Percentiles rank a stretch among this genome's conserved stretches.
phyloP scores from a whole-genome alignment of 2,113 vertebrate genomes.

The Sclerurus mexicanus region DNA sequence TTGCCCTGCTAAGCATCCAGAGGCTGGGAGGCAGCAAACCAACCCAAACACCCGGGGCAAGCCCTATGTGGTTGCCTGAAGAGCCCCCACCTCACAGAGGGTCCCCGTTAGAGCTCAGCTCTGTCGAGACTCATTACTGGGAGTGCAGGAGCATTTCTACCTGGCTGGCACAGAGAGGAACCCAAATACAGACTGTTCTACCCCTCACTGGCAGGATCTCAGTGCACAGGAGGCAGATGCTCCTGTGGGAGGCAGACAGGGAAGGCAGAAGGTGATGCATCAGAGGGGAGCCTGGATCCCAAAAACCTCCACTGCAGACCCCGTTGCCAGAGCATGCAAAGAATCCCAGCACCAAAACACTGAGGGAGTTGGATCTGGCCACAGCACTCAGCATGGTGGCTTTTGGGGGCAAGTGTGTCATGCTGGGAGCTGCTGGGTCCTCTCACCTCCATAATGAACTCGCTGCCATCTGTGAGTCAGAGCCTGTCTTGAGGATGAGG shows the following conservation, averaged over 20 bases:
- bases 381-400: background rate
- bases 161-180: background rate
- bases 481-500: background rate
- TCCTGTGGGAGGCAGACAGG: accelerated
- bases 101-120: background rate
- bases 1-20: background rate
- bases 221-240: accelerated
- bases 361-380: background rate
- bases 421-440: background rate
- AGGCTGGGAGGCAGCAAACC: background rate
- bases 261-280: background rate
- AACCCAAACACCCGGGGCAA: accelerated
- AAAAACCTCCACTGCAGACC: background rate
- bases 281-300: background rate
- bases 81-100: background rate
- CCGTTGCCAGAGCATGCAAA: accelerated
- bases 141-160: background rate
- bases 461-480: background rate
- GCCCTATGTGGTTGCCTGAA: background rate
- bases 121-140: background rate
- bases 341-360: background rate
- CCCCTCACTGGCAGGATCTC: background rate
- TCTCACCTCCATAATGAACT: background rate
- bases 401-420: background rate
- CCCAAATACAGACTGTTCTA: accelerated